phyloP scores from a whole-genome alignment of 2,888 invertebrate genomes.

The Gastrophysa polygoni region DNA sequence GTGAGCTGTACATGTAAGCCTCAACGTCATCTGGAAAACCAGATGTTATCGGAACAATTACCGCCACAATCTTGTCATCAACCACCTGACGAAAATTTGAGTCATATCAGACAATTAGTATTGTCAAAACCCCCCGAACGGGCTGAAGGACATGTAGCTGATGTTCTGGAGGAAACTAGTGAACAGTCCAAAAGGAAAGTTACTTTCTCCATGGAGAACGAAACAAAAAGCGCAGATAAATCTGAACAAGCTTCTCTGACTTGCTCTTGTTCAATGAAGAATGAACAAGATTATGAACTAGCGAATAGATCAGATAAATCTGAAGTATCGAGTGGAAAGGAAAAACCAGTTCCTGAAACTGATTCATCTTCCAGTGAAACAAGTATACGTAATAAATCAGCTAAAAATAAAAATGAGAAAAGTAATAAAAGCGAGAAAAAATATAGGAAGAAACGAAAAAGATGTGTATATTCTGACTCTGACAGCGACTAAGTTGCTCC shows the following conservation, averaged over 20 bases:
- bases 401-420: background rate
- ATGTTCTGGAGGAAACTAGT: constrained; percentile 10
- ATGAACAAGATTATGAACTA: background rate
- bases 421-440: background rate
- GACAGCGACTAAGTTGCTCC: background rate
- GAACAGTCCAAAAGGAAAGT: background rate
- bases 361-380: background rate
- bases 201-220: background rate
- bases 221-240: background rate
- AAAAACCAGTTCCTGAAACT: background rate
- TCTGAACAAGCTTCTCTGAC: constrained; percentile 12
- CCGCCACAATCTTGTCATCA: background rate
- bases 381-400: background rate
- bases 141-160: constrained; percentile 4
- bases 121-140: background rate
- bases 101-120: background rate
- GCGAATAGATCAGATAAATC: background rate
- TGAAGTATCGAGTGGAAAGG: background rate
- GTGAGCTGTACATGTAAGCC: background rate
- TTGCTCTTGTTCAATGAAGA: background rate
- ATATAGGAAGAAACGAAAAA: background rate
- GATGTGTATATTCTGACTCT: background rate
- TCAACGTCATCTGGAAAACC: background rate
- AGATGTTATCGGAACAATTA: background rate
- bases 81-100: background rate